Percentiles rank a stretch among this genome's conserved stretches.
Conservation (phyloP, 2,797 vertebrate species). For the Neosilurus mollespiculum region DNA sequence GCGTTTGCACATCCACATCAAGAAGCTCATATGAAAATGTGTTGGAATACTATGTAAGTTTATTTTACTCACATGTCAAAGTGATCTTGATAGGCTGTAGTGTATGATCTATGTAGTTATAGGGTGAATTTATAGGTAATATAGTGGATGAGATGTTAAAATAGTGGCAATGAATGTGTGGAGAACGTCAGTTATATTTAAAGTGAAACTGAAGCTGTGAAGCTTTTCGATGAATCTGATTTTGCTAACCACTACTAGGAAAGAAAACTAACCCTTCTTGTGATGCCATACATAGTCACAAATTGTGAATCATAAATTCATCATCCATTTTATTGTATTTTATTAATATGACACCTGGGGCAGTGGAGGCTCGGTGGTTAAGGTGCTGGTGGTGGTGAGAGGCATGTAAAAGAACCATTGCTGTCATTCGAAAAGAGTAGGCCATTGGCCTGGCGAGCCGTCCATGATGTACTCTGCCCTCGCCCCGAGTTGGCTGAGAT, state of each 20-base stretch:
- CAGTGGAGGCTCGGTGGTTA: too few species aligned
- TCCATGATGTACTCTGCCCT: too few species aligned
- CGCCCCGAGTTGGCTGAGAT: too few species aligned
- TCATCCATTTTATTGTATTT: neutral
- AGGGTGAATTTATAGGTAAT: too few species aligned
- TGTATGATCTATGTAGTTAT: neutral
- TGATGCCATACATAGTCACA: neutral
- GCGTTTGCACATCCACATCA: constrained; percentile 57
- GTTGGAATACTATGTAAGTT: constrained; percentile 68
- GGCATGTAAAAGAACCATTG: too few species aligned
- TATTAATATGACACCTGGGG: too few species aligned
- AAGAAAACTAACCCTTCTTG: neutral
- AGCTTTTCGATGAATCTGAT: neutral
- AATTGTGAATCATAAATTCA: neutral
- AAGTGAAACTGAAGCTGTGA: constrained; percentile 15
- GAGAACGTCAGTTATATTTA: neutral
- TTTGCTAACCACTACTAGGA: neutral
- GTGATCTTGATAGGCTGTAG: neutral
- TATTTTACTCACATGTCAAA: constrained; percentile 10
- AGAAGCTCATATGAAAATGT: constrained; percentile 63
- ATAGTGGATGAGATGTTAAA: neutral
- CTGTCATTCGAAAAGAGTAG: too few species aligned
- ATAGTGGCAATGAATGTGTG: neutral
- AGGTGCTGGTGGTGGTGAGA: too few species aligned
- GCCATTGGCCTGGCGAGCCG: too few species aligned